Evolutionary conservation across 2,113 vertebrate species (phyloP), one percentile per base, ranked within the genome.

Genomic region (Mesoclemmys tuberculata): DNA sequence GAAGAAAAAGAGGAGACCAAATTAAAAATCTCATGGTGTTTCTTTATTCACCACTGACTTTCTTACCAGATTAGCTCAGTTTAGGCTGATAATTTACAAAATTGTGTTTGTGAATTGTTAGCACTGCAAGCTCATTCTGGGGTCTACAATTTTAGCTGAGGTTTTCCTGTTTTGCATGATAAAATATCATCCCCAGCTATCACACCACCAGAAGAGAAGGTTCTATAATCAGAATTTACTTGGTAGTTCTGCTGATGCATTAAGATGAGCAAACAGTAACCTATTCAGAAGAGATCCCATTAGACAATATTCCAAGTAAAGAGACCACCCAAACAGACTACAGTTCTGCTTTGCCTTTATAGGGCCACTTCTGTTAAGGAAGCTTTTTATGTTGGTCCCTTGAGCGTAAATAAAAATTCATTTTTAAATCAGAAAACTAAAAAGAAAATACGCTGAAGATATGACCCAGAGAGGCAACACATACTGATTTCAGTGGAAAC

Each of bases 181-280:
- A 89, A 35, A 48, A 38, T 74, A 74, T 41, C 52, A 78, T 88
- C 93, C 80, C 86, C 56, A 29, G 38, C 64, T 86, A 41, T 38
- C 35, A 71, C 64, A 71, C 56, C 44, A 51, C 26, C 46, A 82
- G 4, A 93, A 27, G 38, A 80, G 83, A 93, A 85, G 22, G 91
- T 97, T 92, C 82, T 87, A 55, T 35, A 55, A 87, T 51, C 31
- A 90, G 61, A 96, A 94, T 92, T 83, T 35, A 94, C 26, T 79
- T 90, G 77, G 0, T 0, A 92, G 13, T 86, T 94, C 64, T 90
- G 87, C 82, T 78, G 41, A 86, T 90, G 87, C 54, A 58, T 16
- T 52, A 38, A 27, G 41, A 88, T 48, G 82, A 95, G 96, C 94
- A 97, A 97, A 97, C 71, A 75, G 80, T 92, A 88, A 55, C 6